These are phyloP conservation scores for Phyllotreta striolata DNA, from an alignment of 2,888 invertebrate genomes.

Conservation along the genomic window DNA sequence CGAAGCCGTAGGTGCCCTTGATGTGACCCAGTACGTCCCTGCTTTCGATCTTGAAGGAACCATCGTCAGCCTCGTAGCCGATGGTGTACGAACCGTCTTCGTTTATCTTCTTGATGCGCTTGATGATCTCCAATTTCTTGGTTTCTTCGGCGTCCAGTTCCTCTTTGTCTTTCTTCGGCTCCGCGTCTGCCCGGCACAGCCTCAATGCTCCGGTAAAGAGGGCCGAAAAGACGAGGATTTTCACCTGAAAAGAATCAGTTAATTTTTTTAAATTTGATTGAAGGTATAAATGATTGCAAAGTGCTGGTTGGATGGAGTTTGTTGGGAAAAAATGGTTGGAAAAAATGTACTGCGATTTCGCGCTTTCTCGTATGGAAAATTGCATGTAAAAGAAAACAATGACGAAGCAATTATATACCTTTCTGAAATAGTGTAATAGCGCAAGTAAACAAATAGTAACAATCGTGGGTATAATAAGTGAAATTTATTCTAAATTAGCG, in stretches of 20 bases:
- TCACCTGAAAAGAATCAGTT: conserved; percentile 28
- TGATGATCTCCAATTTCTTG: conserved; percentile 79
- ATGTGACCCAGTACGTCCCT: conserved; percentile 81
- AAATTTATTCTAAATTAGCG: conserved; percentile 17
- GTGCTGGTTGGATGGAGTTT: neutral
- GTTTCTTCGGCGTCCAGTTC: conserved; percentile 72
- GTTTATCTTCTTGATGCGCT: conserved; percentile 81
- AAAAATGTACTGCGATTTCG: neutral
- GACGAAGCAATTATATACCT: conserved; percentile 2
- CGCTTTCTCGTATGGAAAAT: neutral
- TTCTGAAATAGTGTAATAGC: neutral
- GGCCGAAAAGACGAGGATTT: conserved; percentile 25
- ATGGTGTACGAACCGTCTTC: conserved; percentile 86
- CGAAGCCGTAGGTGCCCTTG: conserved; percentile 84
- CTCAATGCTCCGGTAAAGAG: conserved; percentile 20
- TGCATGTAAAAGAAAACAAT: conserved; percentile 21
- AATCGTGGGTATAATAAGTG: conserved; percentile 24
- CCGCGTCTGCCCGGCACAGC: conserved; percentile 30
- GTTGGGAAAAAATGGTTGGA: neutral
- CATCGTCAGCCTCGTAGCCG: conserved; percentile 86
- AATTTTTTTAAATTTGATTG: neutral
- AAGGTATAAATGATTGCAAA: neutral
- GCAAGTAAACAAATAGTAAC: conserved; percentile 20
- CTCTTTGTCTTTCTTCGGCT: conserved; percentile 58
- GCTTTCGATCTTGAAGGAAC: conserved; percentile 85